These are phyloP conservation scores for Microctenopoma lineatum DNA, from an alignment of 2,797 vertebrate species.

Conservation along the genomic window DNA sequence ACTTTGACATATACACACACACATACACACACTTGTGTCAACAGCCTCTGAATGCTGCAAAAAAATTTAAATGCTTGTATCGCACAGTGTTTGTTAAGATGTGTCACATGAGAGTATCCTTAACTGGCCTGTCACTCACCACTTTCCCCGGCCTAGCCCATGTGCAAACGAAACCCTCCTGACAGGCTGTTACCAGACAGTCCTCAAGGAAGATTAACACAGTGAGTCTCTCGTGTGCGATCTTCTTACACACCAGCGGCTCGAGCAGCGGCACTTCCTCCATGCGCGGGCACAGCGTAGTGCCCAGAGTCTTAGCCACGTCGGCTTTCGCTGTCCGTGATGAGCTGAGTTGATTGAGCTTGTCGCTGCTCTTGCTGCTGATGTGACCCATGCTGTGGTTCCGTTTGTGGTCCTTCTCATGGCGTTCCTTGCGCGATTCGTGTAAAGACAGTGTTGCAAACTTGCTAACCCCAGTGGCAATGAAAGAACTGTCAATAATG, in stretches of 20 bases:
- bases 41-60: conserved; percentile 30
- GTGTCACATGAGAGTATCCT: conserved; percentile 70
- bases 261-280: conserved; percentile 97
- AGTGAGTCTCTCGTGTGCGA: conserved; percentile 98
- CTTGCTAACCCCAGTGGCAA: conserved; percentile 94
- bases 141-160: conserved; percentile 99
- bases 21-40: conserved; percentile 15
- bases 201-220: conserved; percentile 99
- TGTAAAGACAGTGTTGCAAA: conserved; percentile 96
- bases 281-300: conserved; percentile 94
- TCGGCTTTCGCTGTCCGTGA: conserved; percentile 88
- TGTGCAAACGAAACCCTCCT: conserved; percentile 99
- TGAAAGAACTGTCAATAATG: conserved; percentile 88
- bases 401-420: conserved; percentile 98
- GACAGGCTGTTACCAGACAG: conserved; percentile 99
- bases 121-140: conserved; percentile 87
- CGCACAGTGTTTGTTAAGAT: conserved; percentile 34
- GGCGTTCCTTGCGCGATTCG: conserved; percentile 93
- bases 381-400: conserved; percentile 99
- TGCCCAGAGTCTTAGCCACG: conserved; percentile 95
- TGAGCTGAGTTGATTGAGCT: conserved; percentile 92
- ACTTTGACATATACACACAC: conserved; percentile 25
- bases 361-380: conserved; percentile 99
- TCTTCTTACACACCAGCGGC: conserved; percentile 99
- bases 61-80: conserved; percentile 27